Conservation (phyloP, 1,140 invertebrate species). For the Drosophila pallidifrons region DNA sequence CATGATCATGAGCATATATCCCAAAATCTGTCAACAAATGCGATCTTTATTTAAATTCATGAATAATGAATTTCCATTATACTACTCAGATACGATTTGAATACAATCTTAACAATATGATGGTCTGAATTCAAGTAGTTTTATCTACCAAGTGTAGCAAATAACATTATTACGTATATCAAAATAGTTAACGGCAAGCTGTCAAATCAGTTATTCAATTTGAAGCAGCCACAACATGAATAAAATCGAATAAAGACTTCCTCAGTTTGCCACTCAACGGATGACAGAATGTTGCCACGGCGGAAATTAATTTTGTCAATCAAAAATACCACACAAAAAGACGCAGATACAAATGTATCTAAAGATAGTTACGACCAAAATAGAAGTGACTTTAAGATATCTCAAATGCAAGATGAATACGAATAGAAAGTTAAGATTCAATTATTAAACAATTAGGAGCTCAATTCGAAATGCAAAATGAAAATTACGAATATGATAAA, state of each 20-base stretch:
- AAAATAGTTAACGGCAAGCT: slow-evolving; percentile 17
- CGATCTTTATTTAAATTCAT: too few species aligned
- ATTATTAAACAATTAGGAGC: slow-evolving; percentile 10
- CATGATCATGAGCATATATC: too few species aligned
- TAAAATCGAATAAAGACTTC: slow-evolving; percentile 6
- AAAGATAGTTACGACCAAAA: not conserved
- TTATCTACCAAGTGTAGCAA: too few species aligned
- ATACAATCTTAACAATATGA: too few species aligned
- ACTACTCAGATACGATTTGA: too few species aligned
- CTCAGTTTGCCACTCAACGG: not conserved
- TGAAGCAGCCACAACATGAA: not conserved
- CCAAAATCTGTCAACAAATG: too few species aligned
- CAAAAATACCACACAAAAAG: slow-evolving; percentile 23
- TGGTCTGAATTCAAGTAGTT: too few species aligned
- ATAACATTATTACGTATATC: not conserved
- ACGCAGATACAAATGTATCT: slow-evolving; percentile 1
- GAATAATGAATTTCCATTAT: too few species aligned
- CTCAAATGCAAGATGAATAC: not conserved
- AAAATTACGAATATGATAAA: slow-evolving; percentile 23
- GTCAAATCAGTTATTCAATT: slow-evolving; percentile 51
- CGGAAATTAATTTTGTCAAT: slow-evolving; percentile 52
- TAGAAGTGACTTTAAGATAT: not conserved
- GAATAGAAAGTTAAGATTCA: not conserved
- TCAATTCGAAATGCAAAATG: not conserved
- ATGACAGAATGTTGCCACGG: slow-evolving; percentile 10